Evolutionary conservation across 2,888 invertebrate species (phyloP).

Genomic region (Philhelius pedissequus): DNA sequence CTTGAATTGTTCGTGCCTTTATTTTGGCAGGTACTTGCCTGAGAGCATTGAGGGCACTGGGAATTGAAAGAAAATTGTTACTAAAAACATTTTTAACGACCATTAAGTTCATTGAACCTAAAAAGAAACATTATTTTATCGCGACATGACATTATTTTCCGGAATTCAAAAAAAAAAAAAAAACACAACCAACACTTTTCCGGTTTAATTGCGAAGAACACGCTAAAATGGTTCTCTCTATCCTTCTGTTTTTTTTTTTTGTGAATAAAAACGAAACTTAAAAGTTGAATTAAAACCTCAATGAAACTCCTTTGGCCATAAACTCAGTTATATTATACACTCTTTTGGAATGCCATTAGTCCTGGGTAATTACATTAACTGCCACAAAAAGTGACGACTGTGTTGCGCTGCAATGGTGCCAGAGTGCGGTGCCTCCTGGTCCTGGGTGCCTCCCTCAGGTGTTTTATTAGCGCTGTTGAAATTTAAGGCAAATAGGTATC

Average conservation of each 20-base stretch:
- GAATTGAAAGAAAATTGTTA: not conserved
- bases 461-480: constrained; percentile 33
- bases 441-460: not conserved
- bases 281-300: constrained; percentile 47
- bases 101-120: constrained; percentile 15
- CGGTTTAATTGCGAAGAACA: constrained; percentile 40
- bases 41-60: not conserved
- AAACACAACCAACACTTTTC: constrained; percentile 23
- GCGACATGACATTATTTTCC: constrained; percentile 19
- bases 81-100: too few species aligned
- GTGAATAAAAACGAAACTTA: not conserved
- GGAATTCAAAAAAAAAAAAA: not conserved
- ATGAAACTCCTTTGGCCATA: not conserved
- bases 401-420: constrained; percentile 29
- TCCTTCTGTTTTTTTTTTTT: not conserved
- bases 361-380: constrained; percentile 52
- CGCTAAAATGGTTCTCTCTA: constrained; percentile 20
- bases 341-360: constrained; percentile 40
- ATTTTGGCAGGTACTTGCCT: not conserved
- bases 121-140: not conserved
- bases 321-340: not conserved
- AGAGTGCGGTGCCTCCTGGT: too few species aligned
- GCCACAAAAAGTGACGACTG: constrained; percentile 21
- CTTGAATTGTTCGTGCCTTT: not conserved
- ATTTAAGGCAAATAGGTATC: constrained; percentile 14